Conservation (phyloP, 2,888 invertebrate species). For the Odontothrips loti region DNA sequence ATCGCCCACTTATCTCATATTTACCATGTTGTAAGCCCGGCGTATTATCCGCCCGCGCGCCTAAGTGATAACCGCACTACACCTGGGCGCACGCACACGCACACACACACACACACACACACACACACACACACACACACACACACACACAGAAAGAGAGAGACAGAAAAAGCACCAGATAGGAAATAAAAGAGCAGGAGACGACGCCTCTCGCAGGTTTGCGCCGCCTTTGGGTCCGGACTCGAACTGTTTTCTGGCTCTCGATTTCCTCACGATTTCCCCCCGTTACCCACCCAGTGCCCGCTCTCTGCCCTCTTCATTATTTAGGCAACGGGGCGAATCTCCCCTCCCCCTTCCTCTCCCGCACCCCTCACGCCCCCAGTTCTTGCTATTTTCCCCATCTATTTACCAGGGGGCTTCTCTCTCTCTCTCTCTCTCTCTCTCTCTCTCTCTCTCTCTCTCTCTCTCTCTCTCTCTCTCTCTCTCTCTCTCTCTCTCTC, state of each 20-base stretch:
- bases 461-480: slow-evolving; percentile 17
- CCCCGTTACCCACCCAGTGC: neutral
- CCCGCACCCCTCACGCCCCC: slow-evolving; percentile 4
- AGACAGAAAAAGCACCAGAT: neutral
- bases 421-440: slow-evolving; percentile 19
- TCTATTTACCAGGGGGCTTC: neutral
- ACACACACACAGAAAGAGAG: neutral
- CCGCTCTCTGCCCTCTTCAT: slow-evolving; percentile 11
- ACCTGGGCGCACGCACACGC: neutral
- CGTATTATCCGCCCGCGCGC: neutral
- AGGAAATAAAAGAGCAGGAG: neutral
- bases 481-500: slow-evolving; percentile 27
- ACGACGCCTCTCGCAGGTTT: too few species aligned
- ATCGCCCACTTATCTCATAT: neutral
- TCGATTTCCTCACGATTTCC: neutral
- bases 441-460: neutral
- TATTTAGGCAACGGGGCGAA: neutral
- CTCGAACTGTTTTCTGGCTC: too few species aligned
- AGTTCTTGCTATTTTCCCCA: slow-evolving; percentile 4
- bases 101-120: neutral
- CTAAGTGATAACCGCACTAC: neutral
- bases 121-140: neutral
- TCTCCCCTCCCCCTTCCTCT: slow-evolving; percentile 19
- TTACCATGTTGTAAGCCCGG: slow-evolving; percentile 14
- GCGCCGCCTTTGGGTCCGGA: too few species aligned